Evolutionary conservation across 2,888 invertebrate species (phyloP).

Genomic region (Platycheirus albimanus): DNA sequence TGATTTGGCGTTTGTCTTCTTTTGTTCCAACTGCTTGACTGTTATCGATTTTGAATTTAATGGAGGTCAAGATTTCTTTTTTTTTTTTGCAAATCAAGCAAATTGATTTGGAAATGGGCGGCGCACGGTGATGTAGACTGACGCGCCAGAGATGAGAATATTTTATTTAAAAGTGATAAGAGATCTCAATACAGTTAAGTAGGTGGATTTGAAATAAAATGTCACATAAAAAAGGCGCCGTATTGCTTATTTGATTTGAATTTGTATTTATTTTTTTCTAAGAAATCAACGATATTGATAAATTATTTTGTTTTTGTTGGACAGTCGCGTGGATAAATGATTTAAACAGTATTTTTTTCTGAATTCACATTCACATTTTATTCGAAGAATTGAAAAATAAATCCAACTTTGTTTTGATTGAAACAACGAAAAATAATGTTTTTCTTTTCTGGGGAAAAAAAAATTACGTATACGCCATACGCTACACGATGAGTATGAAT

Average conservation of each 20-base stretch:
- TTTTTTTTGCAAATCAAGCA: neutral
- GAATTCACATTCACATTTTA: too few species aligned
- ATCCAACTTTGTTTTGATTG: too few species aligned
- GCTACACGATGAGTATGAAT: neutral
- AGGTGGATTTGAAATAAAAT: conserved; percentile 7
- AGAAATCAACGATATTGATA: too few species aligned
- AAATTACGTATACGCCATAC: conserved; percentile 27
- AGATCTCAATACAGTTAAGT: neutral
- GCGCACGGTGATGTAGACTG: neutral
- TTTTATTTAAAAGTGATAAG: conserved; percentile 10
- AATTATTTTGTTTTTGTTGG: neutral
- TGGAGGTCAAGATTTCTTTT: conserved; percentile 26
- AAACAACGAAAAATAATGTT: too few species aligned
- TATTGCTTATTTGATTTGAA: neutral
- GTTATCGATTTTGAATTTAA: conserved; percentile 34
- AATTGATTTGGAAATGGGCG: neutral
- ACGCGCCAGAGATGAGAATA: neutral
- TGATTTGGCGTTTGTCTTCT: neutral
- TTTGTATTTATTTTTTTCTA: neutral
- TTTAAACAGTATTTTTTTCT: too few species aligned
- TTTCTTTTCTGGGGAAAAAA: too few species aligned
- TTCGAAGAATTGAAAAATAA: too few species aligned
- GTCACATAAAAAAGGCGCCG: neutral
- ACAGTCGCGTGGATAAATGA: too few species aligned
- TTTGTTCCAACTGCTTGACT: conserved; percentile 18